Evolutionary conservation across 2,888 invertebrate species (phyloP).

Genomic region (Andrena dorsata): DNA sequence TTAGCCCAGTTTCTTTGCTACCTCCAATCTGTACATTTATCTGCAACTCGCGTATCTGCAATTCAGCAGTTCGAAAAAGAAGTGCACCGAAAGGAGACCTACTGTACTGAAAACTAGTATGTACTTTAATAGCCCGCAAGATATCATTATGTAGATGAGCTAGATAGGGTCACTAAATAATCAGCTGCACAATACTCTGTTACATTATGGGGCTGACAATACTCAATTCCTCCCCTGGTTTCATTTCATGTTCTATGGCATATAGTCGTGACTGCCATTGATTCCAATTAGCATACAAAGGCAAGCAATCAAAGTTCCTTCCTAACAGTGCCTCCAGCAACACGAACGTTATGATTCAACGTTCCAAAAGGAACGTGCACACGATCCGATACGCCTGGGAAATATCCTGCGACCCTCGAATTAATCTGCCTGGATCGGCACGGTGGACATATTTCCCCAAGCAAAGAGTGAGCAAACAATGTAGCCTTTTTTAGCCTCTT

Average conservation of each 20-base stretch:
- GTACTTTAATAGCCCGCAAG: neutral
- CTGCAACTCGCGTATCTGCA: neutral
- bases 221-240: neutral
- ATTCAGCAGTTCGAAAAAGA: neutral
- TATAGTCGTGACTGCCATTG: neutral
- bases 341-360: neutral
- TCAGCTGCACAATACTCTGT: neutral
- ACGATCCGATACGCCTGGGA: constrained; percentile 50
- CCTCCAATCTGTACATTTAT: neutral
- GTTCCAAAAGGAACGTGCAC: neutral
- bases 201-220: neutral
- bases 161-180: neutral
- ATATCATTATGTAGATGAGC: neutral
- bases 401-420: constrained; percentile 51
- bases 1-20: neutral
- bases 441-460: neutral
- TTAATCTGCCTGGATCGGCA: constrained; percentile 32
- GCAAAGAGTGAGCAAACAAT: no score
- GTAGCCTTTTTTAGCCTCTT: no score
- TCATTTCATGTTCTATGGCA: neutral
- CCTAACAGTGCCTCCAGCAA: neutral
- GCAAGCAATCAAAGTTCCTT: neutral
- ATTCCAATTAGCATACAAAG: neutral
- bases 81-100: no score
- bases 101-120: neutral